These are phyloP conservation scores for Azorinus chamasolen DNA, from an alignment of 2,888 invertebrate species.

Conservation along the genomic window DNA sequence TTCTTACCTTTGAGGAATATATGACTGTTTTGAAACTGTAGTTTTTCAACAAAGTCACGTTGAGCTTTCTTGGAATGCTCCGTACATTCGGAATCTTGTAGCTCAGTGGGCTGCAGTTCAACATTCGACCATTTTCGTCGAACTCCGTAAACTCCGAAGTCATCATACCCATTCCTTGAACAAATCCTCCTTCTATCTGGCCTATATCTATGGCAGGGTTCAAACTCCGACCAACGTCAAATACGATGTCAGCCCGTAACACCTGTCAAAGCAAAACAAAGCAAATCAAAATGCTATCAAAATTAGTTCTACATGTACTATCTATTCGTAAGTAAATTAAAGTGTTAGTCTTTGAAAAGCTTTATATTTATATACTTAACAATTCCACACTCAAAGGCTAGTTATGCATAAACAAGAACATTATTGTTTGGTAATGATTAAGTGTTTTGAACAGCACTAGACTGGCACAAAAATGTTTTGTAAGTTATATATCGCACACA, in stretches of 20 bases:
- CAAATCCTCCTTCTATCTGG: constrained; percentile 81
- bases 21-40: constrained; percentile 95
- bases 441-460: too few relatives aligned
- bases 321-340: too few relatives aligned
- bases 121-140: constrained; percentile 89
- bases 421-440: too few relatives aligned
- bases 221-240: constrained; percentile 80
- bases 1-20: constrained; percentile 96
- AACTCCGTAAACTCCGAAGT: constrained; percentile 49
- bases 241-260: constrained; percentile 77
- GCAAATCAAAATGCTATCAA: too few relatives aligned
- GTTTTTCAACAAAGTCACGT: constrained; percentile 95
- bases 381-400: too few relatives aligned
- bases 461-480: too few relatives aligned
- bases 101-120: constrained; percentile 95
- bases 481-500: too few relatives aligned
- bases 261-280: constrained; percentile 66
- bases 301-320: too few relatives aligned
- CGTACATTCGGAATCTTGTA: constrained; percentile 97
- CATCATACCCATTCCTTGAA: constrained; percentile 64
- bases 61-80: constrained; percentile 96
- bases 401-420: too few relatives aligned
- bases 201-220: constrained; percentile 83
- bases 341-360: too few relatives aligned
- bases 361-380: too few relatives aligned